Evolutionary conservation across 2,797 vertebrate species (phyloP).

Genomic region (Protonibea diacanthus): DNA sequence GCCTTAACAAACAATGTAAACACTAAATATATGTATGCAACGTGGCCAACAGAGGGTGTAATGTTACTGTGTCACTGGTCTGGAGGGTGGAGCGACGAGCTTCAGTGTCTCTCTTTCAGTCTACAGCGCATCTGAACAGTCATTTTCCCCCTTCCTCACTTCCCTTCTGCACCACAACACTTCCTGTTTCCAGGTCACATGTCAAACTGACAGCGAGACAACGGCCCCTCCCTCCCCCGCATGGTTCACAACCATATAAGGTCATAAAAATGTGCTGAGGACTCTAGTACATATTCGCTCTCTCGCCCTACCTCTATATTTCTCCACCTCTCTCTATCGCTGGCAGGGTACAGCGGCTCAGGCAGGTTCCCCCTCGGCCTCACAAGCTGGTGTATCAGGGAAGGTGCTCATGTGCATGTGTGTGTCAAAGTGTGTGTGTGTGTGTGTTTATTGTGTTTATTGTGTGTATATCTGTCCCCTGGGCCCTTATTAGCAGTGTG

Average conservation of each 20-base stretch:
- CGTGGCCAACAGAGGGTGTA: slow-evolving; percentile 67
- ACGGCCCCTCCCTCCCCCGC: slow-evolving; percentile 56
- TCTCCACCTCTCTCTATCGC: slow-evolving; percentile 21
- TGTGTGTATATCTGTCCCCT: slow-evolving; percentile 32
- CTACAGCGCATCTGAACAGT: slow-evolving; percentile 20
- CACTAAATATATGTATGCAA: neutral
- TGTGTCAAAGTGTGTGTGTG: slow-evolving; percentile 3
- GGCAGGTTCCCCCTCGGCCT: neutral
- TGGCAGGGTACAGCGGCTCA: neutral
- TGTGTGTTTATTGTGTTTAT: slow-evolving; percentile 1
- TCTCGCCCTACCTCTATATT: slow-evolving; percentile 30
- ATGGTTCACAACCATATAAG: slow-evolving; percentile 85
- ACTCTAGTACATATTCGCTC: slow-evolving; percentile 31
- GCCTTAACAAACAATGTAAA: neutral
- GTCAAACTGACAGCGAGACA: slow-evolving; percentile 72
- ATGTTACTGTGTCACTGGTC: slow-evolving; percentile 19
- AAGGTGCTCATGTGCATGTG: slow-evolving; percentile 16
- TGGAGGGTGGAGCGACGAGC: slow-evolving; percentile 8
- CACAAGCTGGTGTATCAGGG: slow-evolving; percentile 25
- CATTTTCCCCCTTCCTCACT: slow-evolving; percentile 44
- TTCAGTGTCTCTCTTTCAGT: slow-evolving; percentile 10
- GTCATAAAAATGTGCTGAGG: slow-evolving; percentile 76
- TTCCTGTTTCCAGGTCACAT: slow-evolving; percentile 85
- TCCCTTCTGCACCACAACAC: slow-evolving; percentile 60
- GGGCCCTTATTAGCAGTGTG: slow-evolving; percentile 67